These are phyloP conservation scores for Magallana ariakensis DNA, from an alignment of 1,140 invertebrate genomes.

Conservation along the genomic window DNA sequence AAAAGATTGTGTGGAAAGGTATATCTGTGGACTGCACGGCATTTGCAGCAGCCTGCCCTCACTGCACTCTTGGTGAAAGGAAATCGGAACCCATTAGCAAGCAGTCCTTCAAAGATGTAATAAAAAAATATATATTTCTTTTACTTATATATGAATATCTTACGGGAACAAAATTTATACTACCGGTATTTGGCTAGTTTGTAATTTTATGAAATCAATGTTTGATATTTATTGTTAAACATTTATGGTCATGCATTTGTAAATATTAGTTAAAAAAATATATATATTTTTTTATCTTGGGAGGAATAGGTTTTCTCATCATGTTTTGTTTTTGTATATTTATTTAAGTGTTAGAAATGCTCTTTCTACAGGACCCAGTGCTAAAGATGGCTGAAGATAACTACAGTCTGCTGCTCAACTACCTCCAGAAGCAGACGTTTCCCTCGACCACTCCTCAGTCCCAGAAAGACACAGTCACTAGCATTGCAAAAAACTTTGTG, in stretches of 20 bases:
- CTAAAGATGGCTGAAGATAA: constrained; percentile 54
- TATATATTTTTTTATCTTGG: too few relatives aligned
- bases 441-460: constrained; percentile 7
- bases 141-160: neutral
- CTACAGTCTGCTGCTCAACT: constrained; percentile 47
- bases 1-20: constrained; percentile 62
- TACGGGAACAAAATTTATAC: too few relatives aligned
- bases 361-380: constrained; percentile 50
- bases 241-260: too few relatives aligned
- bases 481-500: constrained; percentile 45
- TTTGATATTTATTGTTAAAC: too few relatives aligned
- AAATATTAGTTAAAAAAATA: too few relatives aligned
- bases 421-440: constrained; percentile 52
- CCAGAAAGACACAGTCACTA: constrained; percentile 5
- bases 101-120: neutral
- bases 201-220: too few relatives aligned
- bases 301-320: too few relatives aligned
- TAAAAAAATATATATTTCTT: neutral
- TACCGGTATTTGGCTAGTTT: too few relatives aligned
- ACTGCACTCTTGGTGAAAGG: constrained; percentile 53
- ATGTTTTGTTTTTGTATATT: neutral
- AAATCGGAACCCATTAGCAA: neutral
- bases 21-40: constrained; percentile 61
- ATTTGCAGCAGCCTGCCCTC: constrained; percentile 60
- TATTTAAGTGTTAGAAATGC: neutral